Evolutionary conservation across 2,888 invertebrate species (phyloP), one percentile per base, ranked within the genome.

Genomic region (Pycnomerus fuliginosus): DNA sequence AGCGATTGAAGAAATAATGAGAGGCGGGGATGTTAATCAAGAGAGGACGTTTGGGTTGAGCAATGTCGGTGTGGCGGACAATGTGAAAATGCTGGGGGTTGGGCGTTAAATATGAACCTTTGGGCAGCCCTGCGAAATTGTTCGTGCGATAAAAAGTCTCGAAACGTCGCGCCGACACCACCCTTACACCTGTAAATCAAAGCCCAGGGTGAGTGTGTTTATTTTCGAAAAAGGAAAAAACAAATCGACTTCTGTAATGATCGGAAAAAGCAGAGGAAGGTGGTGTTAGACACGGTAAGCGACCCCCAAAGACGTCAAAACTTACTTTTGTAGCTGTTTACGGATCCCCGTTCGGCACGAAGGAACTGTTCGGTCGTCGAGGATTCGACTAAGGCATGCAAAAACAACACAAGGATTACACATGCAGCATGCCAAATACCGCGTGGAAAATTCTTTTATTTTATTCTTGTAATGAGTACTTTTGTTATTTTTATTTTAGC

Each of bases 11-110:
- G 15, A 50, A 8, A 35, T 56, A 55, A 39, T 53, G 47, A 16
- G 53, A 39, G 4, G 55, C 49, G 14, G 52, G 39, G 3, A 62
- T 22, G 14, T 58, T 60, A 28, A 67, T 48, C 35, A 69, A 50
- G 32, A 53, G 37, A 17, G 71, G 70, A 14, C 62, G 61, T 52
- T 58, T 57, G 24, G 55, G 52, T 40, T 53, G 49, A 32, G 65
- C 55, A 11, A 62, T 55, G 33, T 65, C 52, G 20, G 52, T 60
- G 34, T 61, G 51, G 29, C 58, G 68, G 10, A 58, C 70, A 46
- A 71, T 59, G 51, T 73, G 73, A 59, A 64, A 73, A 50, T 73
- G 73, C 17, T 55, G 56, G 25, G 73, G 73, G 50, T 72, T 72
- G 31, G 72, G 72, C 8, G 63, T 47, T 30, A 52, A 32, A 52